Evolutionary conservation across 2,888 invertebrate species (phyloP).

Genomic region (Tetramorium bicarinatum): DNA sequence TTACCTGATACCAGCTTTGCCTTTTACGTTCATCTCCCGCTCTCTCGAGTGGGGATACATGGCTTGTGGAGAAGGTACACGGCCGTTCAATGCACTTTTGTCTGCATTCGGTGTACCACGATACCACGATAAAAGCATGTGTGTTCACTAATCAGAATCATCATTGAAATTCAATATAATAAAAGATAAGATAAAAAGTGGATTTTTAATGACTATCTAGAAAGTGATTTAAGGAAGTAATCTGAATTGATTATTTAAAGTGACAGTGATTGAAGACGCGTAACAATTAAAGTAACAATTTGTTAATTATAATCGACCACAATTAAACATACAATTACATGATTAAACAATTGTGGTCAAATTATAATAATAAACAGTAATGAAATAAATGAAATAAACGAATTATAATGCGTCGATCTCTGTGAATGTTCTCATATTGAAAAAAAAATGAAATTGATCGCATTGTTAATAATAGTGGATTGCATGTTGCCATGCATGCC

Average conservation of each 20-base stretch:
- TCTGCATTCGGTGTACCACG: slow-evolving; percentile 86
- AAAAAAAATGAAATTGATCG: slow-evolving; percentile 44
- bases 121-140: slow-evolving; percentile 57
- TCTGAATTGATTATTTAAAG: slow-evolving; percentile 3
- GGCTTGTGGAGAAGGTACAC: slow-evolving; percentile 70
- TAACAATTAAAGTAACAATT: slow-evolving; percentile 6
- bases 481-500: slow-evolving; percentile 74
- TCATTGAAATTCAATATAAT: background rate
- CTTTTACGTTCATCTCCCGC: slow-evolving; percentile 78
- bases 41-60: slow-evolving; percentile 73
- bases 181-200: background rate
- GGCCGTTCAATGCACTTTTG: slow-evolving; percentile 75
- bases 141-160: slow-evolving; percentile 41
- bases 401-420: background rate
- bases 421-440: background rate
- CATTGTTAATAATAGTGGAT: slow-evolving; percentile 58
- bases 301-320: background rate
- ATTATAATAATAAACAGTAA: slow-evolving; percentile 3
- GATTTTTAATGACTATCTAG: background rate
- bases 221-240: background rate
- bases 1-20: slow-evolving; percentile 80
- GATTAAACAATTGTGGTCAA: background rate
- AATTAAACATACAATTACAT: slow-evolving; percentile 19
- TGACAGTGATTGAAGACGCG: slow-evolving; percentile 1
- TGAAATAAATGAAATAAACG: background rate